phyloP scores from a whole-genome alignment of 2,888 invertebrate species.

The Pandemis heparana region DNA sequence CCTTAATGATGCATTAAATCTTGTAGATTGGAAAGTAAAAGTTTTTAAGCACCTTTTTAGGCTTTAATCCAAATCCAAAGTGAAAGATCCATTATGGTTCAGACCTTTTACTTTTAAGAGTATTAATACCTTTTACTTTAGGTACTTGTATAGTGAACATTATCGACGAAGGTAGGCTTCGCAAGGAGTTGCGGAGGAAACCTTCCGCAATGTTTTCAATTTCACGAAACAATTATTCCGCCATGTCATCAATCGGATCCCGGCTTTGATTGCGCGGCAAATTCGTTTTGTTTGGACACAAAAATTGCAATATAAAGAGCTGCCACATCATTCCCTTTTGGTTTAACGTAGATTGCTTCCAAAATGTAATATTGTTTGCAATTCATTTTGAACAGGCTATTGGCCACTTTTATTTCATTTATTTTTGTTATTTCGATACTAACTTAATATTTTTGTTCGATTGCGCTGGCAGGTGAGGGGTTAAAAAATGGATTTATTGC shows the following conservation, averaged over 20 bases:
- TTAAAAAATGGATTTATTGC: conserved; percentile 63
- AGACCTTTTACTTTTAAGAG: not conserved
- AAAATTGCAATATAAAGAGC: conserved; percentile 86
- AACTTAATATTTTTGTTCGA: conserved; percentile 70
- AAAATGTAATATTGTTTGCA: conserved; percentile 85
- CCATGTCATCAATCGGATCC: conserved; percentile 85
- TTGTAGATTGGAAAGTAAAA: not conserved
- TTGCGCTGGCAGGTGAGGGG: conserved; percentile 62
- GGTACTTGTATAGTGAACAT: not conserved
- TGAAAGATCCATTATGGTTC: not conserved
- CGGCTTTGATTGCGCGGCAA: conserved; percentile 86
- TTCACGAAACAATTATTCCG: conserved; percentile 85
- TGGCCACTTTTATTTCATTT: conserved; percentile 78
- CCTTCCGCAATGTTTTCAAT: conserved; percentile 81
- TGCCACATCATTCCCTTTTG: conserved; percentile 85
- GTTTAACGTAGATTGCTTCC: conserved; percentile 85
- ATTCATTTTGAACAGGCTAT: conserved; percentile 82
- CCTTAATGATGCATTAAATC: not conserved
- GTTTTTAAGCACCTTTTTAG: not conserved
- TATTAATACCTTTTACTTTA: not conserved
- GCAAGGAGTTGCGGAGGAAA: conserved; percentile 73
- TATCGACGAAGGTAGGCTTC: conserved; percentile 46
- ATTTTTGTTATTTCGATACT: conserved; percentile 69
- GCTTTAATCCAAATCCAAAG: not conserved
- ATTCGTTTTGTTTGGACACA: conserved; percentile 86